Evolutionary conservation across 2,888 invertebrate species (phyloP).

Genomic region (Panzeria rudis): DNA sequence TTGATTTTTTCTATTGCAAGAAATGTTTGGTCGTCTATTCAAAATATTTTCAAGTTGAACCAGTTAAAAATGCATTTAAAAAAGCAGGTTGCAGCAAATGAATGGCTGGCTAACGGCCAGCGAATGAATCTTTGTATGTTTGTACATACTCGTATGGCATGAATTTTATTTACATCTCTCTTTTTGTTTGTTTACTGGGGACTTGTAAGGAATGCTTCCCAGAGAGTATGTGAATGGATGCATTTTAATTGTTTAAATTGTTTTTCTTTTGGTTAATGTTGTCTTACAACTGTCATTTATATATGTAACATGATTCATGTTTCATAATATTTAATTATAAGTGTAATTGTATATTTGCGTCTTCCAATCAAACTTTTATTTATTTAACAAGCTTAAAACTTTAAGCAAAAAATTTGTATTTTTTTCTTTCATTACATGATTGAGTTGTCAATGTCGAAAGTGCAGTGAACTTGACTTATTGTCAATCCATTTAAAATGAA

Average conservation of each 20-base stretch:
- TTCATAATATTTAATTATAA: slow-evolving; percentile 56
- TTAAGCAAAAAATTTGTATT: background rate
- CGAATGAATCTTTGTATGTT: background rate
- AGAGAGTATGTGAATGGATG: slow-evolving; percentile 15
- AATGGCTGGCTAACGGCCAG: slow-evolving; percentile 30
- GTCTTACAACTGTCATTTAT: slow-evolving; percentile 59
- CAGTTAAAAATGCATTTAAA: slow-evolving; percentile 44
- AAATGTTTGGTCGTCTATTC: slow-evolving; percentile 22
- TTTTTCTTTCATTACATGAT: slow-evolving; percentile 34
- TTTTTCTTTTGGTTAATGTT: slow-evolving; percentile 36
- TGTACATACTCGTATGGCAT: background rate
- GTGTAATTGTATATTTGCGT: slow-evolving; percentile 19
- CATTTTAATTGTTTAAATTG: background rate
- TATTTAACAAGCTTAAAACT: slow-evolving; percentile 28
- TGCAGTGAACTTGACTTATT: slow-evolving; percentile 66
- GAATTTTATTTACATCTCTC: background rate
- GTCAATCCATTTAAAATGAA: slow-evolving; percentile 33
- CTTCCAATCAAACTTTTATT: slow-evolving; percentile 28
- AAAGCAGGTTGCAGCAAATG: slow-evolving; percentile 41
- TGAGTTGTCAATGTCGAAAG: slow-evolving; percentile 66
- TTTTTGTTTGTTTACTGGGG: background rate
- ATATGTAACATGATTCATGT: slow-evolving; percentile 55
- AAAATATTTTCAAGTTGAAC: slow-evolving; percentile 43
- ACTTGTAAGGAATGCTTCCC: slow-evolving; percentile 36
- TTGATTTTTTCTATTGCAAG: slow-evolving; percentile 20